Conservation (phyloP, 2,888 invertebrate genomes). For the Himalopsyche japonica region DNA sequence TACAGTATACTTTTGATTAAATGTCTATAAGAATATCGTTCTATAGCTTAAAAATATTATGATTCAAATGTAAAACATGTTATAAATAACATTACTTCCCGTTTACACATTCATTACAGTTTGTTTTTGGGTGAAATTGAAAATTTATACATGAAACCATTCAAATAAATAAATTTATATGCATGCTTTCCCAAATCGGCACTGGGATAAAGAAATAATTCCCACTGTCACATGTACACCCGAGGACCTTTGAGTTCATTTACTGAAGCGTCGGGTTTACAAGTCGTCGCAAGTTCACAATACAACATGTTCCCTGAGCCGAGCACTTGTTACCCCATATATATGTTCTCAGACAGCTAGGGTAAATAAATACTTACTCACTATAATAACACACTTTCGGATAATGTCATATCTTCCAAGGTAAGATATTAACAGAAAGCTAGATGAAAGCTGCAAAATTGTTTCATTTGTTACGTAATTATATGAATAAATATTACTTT, state of each 20-base stretch:
- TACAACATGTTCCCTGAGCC: background rate
- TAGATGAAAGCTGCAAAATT: too few species aligned
- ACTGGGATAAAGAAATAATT: background rate
- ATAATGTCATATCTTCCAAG: background rate
- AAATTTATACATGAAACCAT: too few species aligned
- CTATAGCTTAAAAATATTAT: too few species aligned
- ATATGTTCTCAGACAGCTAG: background rate
- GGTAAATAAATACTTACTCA: background rate
- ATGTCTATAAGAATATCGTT: too few species aligned
- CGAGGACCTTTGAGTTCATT: slow-evolving; percentile 22
- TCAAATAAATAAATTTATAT: background rate
- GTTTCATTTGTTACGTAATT: too few species aligned
- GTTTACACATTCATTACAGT: too few species aligned
- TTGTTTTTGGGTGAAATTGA: too few species aligned
- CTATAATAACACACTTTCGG: background rate
- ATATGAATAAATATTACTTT: too few species aligned
- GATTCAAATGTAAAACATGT: too few species aligned
- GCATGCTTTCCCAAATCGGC: background rate
- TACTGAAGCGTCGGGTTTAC: slow-evolving; percentile 23
- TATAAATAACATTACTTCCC: too few species aligned
- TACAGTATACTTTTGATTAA: too few species aligned
- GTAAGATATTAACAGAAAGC: background rate
- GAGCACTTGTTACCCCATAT: background rate
- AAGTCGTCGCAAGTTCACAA: background rate
- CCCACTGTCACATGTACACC: background rate